Evolutionary conservation across 2,888 invertebrate genomes (phyloP), one percentile per base, ranked within the genome.

Genomic region (Lapara coniferarum): DNA sequence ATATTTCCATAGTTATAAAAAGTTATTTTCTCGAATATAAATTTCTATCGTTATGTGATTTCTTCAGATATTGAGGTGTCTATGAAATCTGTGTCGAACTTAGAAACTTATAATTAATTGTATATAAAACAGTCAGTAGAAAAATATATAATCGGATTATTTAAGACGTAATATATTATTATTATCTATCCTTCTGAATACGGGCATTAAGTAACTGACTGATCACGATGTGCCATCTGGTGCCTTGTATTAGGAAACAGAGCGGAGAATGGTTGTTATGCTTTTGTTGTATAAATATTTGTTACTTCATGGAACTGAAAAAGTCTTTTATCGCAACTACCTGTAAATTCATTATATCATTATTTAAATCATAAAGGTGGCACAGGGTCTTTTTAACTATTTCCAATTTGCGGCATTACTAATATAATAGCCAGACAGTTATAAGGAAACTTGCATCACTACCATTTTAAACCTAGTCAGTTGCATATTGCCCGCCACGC

Each of bases 131-230:
- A 53, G 53, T 53, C 53, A 16, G 53, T 53, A 53, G 53, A 53
- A 13, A 8, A 51, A 51, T 51, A 37, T 51, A 51, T 51, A 12
- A 51, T 51, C 13, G 51, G 51, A 51, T 51, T 51, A 51, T 51
- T 13, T 13, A 12, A 37, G 37, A 37, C 7, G 4, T 37, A 37
- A 37, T 37, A 37, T 37, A 37, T 7, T 37, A 37, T 25, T n/a
- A 53, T 55, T 55, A 55, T 55, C 10, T 55, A 55, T 55, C 10
- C 55, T 19, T 55, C 19, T 8, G 16, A 19, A 55, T 55, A 12
- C 55, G 55, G 55, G 55, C 19, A 55, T 19, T 55, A 55, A n/a
- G 55, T 55, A 55, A 55, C 55, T 55, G 55, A 55, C 55, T 55
- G 8, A 16, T 16, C 10, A 55, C 19, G 19, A 10, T 51, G 4